These are phyloP conservation scores for Lydus trimaculatus DNA, from an alignment of 2,888 invertebrate genomes.

Conservation along the genomic window DNA sequence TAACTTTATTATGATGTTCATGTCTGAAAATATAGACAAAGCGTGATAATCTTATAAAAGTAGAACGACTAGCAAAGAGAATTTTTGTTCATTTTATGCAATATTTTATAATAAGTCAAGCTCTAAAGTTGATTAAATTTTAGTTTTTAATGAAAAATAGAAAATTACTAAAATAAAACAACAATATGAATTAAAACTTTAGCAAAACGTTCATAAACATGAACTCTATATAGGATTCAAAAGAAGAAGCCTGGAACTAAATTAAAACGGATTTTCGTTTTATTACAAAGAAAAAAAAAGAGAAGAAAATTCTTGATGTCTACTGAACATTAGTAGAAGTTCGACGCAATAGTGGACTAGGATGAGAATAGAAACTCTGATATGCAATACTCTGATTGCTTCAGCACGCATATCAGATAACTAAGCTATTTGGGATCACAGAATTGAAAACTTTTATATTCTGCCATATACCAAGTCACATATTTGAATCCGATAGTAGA, in stretches of 20 bases:
- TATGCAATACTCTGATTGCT: constrained; percentile 35
- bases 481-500: constrained; percentile 44
- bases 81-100: neutral
- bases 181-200: neutral
- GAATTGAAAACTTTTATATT: constrained; percentile 51
- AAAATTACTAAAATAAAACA: neutral
- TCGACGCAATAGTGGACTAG: too few species aligned
- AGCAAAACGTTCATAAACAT: neutral
- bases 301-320: too few species aligned
- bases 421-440: constrained; percentile 45
- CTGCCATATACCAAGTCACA: constrained; percentile 40
- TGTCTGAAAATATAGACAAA: too few species aligned
- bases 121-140: neutral
- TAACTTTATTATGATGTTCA: too few species aligned
- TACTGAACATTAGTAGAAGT: too few species aligned
- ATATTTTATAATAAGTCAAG: neutral
- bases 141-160: neutral
- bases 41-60: too few species aligned
- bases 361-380: neutral
- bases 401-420: constrained; percentile 49
- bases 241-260: too few species aligned
- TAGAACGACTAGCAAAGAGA: neutral
- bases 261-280: too few species aligned
- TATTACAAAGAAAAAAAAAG: too few species aligned
- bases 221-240: neutral